Evolutionary conservation across 1,140 invertebrate species (phyloP).

Genomic region (Helicoverpa armigera): DNA sequence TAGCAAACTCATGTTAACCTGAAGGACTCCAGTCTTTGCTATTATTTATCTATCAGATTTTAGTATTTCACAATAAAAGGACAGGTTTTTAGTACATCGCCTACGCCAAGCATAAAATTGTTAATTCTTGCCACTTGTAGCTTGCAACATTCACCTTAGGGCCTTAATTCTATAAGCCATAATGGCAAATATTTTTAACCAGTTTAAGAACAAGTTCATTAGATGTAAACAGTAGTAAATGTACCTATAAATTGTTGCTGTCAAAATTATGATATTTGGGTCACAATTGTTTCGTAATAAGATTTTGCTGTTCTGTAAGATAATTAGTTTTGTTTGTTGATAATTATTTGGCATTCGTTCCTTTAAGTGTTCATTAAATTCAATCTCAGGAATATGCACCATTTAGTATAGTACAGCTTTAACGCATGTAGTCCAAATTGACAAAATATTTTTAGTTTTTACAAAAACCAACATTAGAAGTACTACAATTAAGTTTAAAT

Average conservation of each 20-base stretch:
- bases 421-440: too few relatives aligned
- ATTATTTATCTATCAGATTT: slow-evolving; percentile 26
- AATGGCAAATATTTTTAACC: slow-evolving; percentile 9
- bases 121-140: slow-evolving; percentile 3
- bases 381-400: too few relatives aligned
- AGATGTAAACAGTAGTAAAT: not conserved
- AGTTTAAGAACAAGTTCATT: slow-evolving; percentile 14
- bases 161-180: not conserved
- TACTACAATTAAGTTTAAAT: too few relatives aligned
- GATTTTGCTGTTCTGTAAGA: too few relatives aligned
- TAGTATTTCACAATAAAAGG: slow-evolving; percentile 22
- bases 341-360: too few relatives aligned
- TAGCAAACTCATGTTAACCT: not conserved
- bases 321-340: too few relatives aligned
- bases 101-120: slow-evolving; percentile 19
- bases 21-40: not conserved
- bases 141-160: not conserved
- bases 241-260: not conserved
- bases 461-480: too few relatives aligned
- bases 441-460: too few relatives aligned
- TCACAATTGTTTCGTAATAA: not conserved
- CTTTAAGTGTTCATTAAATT: too few relatives aligned
- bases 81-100: slow-evolving; percentile 26
- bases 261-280: not conserved
- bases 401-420: too few relatives aligned